Percentiles rank a stretch among this genome's conserved stretches.
phyloP scores from a whole-genome alignment of 2,113 vertebrate genomes.

The Arenaria interpres region DNA sequence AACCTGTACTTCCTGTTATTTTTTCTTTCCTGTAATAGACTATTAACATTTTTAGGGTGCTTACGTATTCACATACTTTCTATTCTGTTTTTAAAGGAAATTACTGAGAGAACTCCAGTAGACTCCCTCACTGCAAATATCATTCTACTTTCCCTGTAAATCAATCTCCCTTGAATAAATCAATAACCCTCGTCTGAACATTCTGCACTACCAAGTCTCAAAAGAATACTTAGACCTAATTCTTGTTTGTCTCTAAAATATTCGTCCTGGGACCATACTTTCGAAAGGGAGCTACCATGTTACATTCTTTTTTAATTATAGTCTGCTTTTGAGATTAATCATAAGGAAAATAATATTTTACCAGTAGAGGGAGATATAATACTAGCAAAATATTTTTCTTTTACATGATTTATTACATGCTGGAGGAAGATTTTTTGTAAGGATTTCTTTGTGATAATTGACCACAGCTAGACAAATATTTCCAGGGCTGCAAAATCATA shows the following conservation, averaged over 20 bases:
- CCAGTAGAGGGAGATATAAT: slow-evolving; percentile 54
- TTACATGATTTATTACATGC: background rate
- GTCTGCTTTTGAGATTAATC: background rate
- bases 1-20: background rate
- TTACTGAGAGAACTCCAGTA: background rate
- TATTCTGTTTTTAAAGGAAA: background rate
- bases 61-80: background rate
- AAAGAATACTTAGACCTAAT: background rate
- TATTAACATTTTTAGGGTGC: background rate
- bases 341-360: background rate
- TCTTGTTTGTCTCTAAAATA: background rate
- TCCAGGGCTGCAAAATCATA: background rate
- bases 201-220: background rate
- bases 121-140: background rate
- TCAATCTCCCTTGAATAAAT: background rate
- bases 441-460: background rate
- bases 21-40: background rate
- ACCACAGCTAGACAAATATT: background rate
- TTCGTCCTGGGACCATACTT: background rate
- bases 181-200: background rate
- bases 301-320: background rate
- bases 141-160: background rate
- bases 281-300: background rate
- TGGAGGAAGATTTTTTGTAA: background rate
- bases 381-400: background rate